These are phyloP conservation scores for Mobula hypostoma DNA, from an alignment of 2,113 vertebrate species.

Conservation along the genomic window DNA sequence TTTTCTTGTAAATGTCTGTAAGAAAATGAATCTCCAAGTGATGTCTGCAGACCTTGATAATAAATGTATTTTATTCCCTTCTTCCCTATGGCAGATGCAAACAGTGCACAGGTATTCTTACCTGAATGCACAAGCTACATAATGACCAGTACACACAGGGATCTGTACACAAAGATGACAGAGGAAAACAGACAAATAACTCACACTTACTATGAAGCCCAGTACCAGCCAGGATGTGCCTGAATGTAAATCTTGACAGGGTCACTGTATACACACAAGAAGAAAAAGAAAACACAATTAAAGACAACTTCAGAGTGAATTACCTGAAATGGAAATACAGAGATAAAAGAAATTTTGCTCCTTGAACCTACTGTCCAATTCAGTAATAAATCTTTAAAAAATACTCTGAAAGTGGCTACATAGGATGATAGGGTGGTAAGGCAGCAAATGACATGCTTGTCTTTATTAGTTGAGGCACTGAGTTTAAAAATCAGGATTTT, in stretches of 20 bases:
- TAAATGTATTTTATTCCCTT: too few relatives aligned
- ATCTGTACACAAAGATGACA: background rate
- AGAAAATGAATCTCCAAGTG: too few relatives aligned
- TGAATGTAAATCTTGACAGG: conserved; percentile 78
- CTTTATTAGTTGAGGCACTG: too few relatives aligned
- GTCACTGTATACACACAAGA: conserved; percentile 57
- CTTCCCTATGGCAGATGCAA: background rate
- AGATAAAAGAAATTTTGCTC: too few relatives aligned
- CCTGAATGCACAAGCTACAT: background rate
- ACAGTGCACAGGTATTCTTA: background rate
- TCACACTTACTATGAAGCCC: conserved; percentile 88
- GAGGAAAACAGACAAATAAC: background rate
- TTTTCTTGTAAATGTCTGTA: too few relatives aligned
- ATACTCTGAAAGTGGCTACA: too few relatives aligned
- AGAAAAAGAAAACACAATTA: background rate
- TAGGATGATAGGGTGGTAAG: too few relatives aligned
- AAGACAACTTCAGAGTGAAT: background rate
- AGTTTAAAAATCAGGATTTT: too few relatives aligned
- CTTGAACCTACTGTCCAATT: too few relatives aligned
- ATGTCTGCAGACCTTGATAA: too few relatives aligned
- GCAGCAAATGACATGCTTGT: too few relatives aligned
- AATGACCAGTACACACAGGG: background rate
- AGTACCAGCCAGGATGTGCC: conserved; percentile 80
- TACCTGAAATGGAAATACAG: background rate
- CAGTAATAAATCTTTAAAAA: too few relatives aligned